phyloP scores from a whole-genome alignment of 1,140 invertebrate genomes.

The Tetragnatha versicolor region DNA sequence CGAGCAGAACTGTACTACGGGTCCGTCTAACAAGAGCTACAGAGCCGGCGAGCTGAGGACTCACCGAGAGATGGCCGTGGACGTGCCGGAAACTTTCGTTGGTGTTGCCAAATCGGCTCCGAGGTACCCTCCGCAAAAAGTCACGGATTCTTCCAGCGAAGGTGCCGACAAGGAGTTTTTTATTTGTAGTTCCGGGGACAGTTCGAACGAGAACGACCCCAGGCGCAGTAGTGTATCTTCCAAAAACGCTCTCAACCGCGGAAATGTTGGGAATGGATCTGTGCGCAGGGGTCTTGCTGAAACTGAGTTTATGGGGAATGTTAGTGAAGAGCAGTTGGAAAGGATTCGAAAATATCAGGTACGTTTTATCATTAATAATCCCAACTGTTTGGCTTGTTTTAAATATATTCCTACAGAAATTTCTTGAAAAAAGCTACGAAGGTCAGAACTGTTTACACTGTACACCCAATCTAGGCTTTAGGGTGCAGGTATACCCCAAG shows the following conservation, averaged over 20 bases:
- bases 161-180: constrained; percentile 50
- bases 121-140: constrained; percentile 80
- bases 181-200: constrained; percentile 50
- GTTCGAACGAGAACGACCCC: constrained; percentile 41
- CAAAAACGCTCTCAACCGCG: constrained; percentile 8
- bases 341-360: constrained; percentile 91
- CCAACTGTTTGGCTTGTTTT: no score
- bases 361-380: no score
- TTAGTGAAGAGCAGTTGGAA: constrained; percentile 77
- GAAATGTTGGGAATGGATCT: background rate
- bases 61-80: constrained; percentile 91
- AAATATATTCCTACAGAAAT: no score
- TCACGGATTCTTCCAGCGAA: constrained; percentile 64
- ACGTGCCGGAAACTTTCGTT: constrained; percentile 95
- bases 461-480: no score
- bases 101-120: constrained; percentile 89
- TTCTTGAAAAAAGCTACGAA: no score
- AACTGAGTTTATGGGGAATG: constrained; percentile 1
- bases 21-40: background rate
- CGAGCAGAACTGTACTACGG: background rate
- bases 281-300: background rate
- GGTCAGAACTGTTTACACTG: no score
- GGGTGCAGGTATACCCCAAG: no score
- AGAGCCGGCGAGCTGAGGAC: constrained; percentile 10
- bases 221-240: no score